Evolutionary conservation across 2,888 invertebrate species (phyloP), one percentile per base, ranked within the genome.

Genomic region (Erebia aethiops): DNA sequence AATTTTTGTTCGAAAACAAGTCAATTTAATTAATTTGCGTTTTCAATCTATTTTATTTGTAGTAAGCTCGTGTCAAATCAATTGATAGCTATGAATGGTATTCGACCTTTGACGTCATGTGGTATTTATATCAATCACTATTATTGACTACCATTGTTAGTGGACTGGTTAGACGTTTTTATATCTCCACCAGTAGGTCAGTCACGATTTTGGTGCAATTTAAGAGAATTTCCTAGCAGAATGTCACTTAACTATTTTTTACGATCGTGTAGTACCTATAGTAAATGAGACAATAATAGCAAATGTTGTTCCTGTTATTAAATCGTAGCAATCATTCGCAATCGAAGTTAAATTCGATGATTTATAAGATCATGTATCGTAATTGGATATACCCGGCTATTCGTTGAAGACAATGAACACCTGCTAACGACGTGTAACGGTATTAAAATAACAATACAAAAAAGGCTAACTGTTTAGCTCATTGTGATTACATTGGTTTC

Each of bases 391-490:
- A 61, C 64, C 69, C 60, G 54, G 46, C 58, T 70, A 71, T 72
- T 60, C 46, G 49, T 46, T 70, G 69, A 75, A 76, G 74, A 76
- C 75, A 80, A 77, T 76, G 76, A 77, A 74, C 84, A 91, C 90
- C 90, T 91, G 89, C 84, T 86, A 86, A 82, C 81, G 80, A 85
- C 83, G 87, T 81, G 81, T 85, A 89, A 88, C 89, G 89, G 87
- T 87, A 84, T 82, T 81, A 80, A 79, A 80, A 78, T 80, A 85
- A 86, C 84, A 88, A 90, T 84, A 88, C 83, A 84, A 86, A 84
- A 86, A 84, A 86, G 85, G 79, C 74, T 86, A 88, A 90, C 91
- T 85, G 91, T 88, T 62, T 85, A 81, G 69, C 78, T 82, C 84
- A 84, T 88, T 86, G 85, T 87, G 78, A 77, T 77, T 77, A 77